phyloP scores from a whole-genome alignment of 1,140 invertebrate species.

The Atta colombica region DNA sequence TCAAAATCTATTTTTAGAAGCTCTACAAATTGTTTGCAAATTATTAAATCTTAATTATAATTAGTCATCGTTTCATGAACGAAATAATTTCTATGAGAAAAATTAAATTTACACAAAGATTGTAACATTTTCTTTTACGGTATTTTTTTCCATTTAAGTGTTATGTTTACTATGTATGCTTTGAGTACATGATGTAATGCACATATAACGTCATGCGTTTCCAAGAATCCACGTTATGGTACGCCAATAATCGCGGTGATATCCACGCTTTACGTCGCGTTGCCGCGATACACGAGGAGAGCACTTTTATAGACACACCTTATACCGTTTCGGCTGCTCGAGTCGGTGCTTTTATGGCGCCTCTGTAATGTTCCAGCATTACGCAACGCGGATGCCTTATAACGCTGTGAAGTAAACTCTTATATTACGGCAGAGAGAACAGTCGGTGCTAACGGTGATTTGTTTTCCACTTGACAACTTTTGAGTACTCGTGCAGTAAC shows the following conservation, averaged over 20 bases:
- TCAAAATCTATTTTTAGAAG: background rate
- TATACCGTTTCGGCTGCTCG: slow-evolving; percentile 71
- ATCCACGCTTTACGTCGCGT: slow-evolving; percentile 15
- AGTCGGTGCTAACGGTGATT: slow-evolving; percentile 64
- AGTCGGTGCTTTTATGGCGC: slow-evolving; percentile 78
- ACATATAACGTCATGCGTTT: background rate
- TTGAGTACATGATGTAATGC: background rate
- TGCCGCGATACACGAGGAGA: slow-evolving; percentile 13
- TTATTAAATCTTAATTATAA: background rate
- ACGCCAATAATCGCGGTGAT: slow-evolving; percentile 46
- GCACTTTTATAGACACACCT: slow-evolving; percentile 69
- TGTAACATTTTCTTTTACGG: background rate
- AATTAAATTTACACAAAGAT: background rate
- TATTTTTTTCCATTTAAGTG: background rate
- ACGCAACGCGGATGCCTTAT: slow-evolving; percentile 73
- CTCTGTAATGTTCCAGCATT: slow-evolving; percentile 74
- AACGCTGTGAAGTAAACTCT: slow-evolving; percentile 75
- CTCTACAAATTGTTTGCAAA: background rate
- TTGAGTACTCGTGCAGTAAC: slow-evolving; percentile 74
- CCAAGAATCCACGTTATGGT: slow-evolving; percentile 21
- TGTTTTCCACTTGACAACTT: slow-evolving; percentile 69
- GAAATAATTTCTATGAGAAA: background rate
- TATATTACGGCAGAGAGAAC: slow-evolving; percentile 26
- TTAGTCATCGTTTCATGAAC: background rate
- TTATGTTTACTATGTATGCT: slow-evolving; percentile 3